phyloP scores from a whole-genome alignment of 2,113 vertebrate species.

The Rattus rattus region DNA sequence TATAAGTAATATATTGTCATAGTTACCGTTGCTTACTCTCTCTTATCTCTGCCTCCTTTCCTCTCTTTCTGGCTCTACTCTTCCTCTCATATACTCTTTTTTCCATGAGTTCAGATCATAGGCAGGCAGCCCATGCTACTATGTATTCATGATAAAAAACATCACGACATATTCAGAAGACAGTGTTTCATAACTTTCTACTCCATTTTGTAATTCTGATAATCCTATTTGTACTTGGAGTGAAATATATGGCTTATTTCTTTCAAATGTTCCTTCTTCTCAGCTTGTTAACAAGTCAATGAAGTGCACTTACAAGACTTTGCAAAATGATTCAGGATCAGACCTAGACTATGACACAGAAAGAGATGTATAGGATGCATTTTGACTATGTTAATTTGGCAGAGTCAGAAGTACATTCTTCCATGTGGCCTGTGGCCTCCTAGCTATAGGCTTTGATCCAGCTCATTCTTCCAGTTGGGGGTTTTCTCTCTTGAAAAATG shows the following conservation, averaged over 20 bases:
- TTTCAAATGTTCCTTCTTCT: neutral
- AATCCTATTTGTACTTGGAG: neutral
- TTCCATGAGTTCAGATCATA: neutral
- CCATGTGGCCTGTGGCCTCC: neutral
- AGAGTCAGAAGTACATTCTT: neutral
- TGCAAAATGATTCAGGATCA: neutral
- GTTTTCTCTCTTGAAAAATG: fast-evolving
- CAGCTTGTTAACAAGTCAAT: neutral
- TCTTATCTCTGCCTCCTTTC: neutral
- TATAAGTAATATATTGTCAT: neutral
- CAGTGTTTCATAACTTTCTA: neutral
- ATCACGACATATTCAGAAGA: neutral
- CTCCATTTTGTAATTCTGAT: neutral
- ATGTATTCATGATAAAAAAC: neutral
- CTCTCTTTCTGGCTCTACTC: neutral
- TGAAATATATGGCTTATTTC: neutral
- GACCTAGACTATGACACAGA: too few species aligned
- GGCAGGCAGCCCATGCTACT: neutral
- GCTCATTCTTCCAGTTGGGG: too few species aligned
- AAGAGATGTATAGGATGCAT: neutral
- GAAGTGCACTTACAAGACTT: neutral
- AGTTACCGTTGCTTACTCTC: too few species aligned
- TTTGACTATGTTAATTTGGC: neutral
- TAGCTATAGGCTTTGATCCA: neutral
- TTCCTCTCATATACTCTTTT: neutral